Evolutionary conservation across 2,113 vertebrate genomes (phyloP).

Genomic region (Sorex araneus): DNA sequence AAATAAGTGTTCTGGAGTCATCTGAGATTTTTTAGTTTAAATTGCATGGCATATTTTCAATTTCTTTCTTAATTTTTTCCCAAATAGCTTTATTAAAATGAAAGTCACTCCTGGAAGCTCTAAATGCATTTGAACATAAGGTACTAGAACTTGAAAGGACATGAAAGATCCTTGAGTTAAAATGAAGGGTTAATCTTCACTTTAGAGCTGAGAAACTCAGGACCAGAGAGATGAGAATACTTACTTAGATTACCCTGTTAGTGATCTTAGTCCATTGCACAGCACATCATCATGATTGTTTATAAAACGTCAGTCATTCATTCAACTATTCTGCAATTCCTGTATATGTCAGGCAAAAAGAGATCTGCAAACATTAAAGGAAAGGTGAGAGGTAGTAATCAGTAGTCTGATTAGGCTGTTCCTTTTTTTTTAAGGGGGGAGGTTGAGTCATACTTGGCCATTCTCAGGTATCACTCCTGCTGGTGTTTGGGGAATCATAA

Average conservation of each 20-base stretch:
- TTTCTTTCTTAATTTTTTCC: neutral
- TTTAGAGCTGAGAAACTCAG: conserved; percentile 49
- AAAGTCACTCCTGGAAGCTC: neutral
- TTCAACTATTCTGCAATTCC: neutral
- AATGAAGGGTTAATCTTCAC: neutral
- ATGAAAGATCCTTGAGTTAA: conserved; percentile 9
- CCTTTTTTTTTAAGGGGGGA: too few relatives aligned
- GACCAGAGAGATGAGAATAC: neutral
- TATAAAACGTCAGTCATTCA: neutral
- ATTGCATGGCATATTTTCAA: neutral
- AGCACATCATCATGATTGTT: neutral
- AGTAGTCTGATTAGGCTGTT: neutral
- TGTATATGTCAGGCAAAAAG: neutral
- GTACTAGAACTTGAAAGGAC: conserved; percentile 11
- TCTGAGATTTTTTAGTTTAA: neutral
- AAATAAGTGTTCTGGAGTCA: neutral
- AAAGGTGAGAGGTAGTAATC: neutral
- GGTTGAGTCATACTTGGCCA: too few relatives aligned
- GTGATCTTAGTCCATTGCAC: neutral
- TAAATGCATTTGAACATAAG: neutral
- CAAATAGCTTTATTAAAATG: conserved; percentile 46
- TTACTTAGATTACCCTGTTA: neutral
- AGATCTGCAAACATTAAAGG: neutral
- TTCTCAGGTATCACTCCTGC: too few relatives aligned
- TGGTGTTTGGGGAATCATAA: too few relatives aligned